Conservation (phyloP, 2,888 invertebrate genomes). For the Coenonympha arcania region DNA sequence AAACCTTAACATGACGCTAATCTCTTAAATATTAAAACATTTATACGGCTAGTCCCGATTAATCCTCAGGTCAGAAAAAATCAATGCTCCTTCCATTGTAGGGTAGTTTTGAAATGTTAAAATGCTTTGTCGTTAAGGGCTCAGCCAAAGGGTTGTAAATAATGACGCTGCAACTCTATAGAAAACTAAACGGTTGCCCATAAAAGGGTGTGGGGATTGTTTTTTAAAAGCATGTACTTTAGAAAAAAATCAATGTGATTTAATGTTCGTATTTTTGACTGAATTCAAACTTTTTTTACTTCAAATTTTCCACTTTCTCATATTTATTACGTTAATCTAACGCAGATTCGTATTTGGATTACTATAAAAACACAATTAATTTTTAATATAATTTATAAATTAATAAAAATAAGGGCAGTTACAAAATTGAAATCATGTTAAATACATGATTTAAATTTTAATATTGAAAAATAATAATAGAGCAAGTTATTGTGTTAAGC, state of each 20-base stretch:
- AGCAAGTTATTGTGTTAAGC: not conserved
- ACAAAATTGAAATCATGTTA: too few relatives aligned
- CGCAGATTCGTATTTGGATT: too few relatives aligned
- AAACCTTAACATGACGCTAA: conserved; percentile 63
- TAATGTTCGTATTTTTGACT: not conserved
- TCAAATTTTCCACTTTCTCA: too few relatives aligned
- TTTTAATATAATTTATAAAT: too few relatives aligned
- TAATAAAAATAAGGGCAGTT: too few relatives aligned
- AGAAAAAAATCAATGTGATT: conserved; percentile 26
- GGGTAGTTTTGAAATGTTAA: conserved; percentile 70
- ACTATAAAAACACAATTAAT: too few relatives aligned
- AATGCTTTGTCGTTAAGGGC: conserved; percentile 70
- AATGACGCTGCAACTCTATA: conserved; percentile 68
- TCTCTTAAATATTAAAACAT: conserved; percentile 74
- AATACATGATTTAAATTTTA: too few relatives aligned
- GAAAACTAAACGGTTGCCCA: conserved; percentile 60
- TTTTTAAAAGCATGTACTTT: conserved; percentile 27
- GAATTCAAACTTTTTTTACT: too few relatives aligned
- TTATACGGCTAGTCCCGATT: conserved; percentile 51
- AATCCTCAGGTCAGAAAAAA: conserved; percentile 56
- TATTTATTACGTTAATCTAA: too few relatives aligned
- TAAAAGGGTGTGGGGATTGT: conserved; percentile 31
- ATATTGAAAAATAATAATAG: too few relatives aligned
- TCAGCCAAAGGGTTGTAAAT: conserved; percentile 71
- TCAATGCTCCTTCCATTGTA: conserved; percentile 63